phyloP scores from a whole-genome alignment of 2,113 vertebrate species.

The Nothocercus julius region DNA sequence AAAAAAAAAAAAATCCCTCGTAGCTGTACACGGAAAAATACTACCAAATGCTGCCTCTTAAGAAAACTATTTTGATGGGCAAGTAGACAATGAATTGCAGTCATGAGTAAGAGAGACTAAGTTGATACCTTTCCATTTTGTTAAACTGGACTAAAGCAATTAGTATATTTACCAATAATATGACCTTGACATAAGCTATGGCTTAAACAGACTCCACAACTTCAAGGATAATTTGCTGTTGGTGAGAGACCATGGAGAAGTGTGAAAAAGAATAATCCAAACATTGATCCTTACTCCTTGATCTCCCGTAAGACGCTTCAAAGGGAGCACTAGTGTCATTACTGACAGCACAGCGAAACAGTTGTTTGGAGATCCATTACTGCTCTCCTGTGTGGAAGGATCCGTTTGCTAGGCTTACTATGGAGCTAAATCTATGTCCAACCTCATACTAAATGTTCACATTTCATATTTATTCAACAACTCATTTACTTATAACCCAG shows the following conservation, averaged over 20 bases:
- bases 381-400: neutral
- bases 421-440: neutral
- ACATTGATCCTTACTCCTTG: neutral
- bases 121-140: neutral
- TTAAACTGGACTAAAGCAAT: neutral
- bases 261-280: neutral
- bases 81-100: neutral
- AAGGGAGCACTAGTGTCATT: neutral
- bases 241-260: neutral
- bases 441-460: neutral
- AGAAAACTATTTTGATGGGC: neutral
- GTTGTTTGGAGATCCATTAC: neutral
- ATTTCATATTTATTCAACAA: neutral
- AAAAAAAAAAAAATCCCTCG: neutral
- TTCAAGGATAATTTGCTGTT: neutral
- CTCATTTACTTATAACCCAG: neutral
- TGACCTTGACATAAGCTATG: neutral
- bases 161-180: neutral
- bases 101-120: neutral
- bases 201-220: neutral
- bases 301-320: neutral
- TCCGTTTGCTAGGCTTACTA: neutral
- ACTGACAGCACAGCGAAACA: neutral
- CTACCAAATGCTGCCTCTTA: neutral
- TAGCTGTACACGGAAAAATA: neutral